These are phyloP conservation scores for Oplegnathus fasciatus DNA, from an alignment of 2,113 vertebrate species.

Conservation along the genomic window DNA sequence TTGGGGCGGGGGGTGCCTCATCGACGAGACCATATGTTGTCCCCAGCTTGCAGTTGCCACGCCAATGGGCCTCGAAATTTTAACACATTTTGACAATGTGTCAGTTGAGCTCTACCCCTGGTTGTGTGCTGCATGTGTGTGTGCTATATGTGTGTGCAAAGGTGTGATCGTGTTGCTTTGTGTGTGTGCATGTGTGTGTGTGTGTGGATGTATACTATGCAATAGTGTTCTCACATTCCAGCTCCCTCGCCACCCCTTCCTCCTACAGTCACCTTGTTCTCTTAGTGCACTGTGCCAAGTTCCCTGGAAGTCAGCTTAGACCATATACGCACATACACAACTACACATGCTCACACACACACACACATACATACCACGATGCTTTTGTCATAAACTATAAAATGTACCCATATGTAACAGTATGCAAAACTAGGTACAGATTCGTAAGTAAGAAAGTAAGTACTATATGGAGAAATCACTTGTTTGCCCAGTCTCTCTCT, in stretches of 20 bases:
- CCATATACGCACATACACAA: neutral
- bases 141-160: slow-evolving; percentile 47
- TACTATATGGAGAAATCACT: neutral
- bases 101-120: slow-evolving; percentile 85
- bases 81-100: slow-evolving; percentile 90
- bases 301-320: slow-evolving; percentile 56
- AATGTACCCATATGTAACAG: neutral
- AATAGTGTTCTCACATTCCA: slow-evolving; percentile 79
- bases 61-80: slow-evolving; percentile 81
- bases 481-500: neutral
- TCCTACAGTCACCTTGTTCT: slow-evolving; percentile 84
- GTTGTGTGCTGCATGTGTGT: slow-evolving; percentile 64
- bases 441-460: neutral
- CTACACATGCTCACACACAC: neutral
- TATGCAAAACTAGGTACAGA: neutral
- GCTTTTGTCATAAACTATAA: neutral
- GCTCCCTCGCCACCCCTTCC: slow-evolving; percentile 74
- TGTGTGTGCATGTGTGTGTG: slow-evolving; percentile 24
- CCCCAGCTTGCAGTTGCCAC: slow-evolving; percentile 88
- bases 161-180: slow-evolving; percentile 63
- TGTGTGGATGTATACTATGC: slow-evolving; percentile 40
- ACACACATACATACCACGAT: neutral
- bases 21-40: slow-evolving; percentile 85
- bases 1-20: slow-evolving; percentile 31
- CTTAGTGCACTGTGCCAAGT: slow-evolving; percentile 73